Conservation (phyloP, 37 sponge, comb jelly and placozoan genomes). For the Oscarella lobularis region DNA sequence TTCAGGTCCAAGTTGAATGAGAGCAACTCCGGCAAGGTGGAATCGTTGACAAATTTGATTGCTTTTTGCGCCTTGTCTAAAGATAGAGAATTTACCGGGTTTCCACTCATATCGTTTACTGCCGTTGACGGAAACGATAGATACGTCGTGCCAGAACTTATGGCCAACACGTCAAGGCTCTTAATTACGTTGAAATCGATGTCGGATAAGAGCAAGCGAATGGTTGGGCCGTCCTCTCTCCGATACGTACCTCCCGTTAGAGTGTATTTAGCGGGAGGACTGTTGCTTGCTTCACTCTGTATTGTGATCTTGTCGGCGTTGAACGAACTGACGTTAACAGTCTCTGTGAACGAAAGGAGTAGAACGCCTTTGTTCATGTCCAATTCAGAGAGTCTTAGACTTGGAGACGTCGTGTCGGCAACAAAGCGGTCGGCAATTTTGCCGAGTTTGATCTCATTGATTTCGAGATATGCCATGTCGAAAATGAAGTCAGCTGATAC, state of each 20-base stretch:
- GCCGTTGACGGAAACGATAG: conserved; percentile 23
- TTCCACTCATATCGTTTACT: conserved; percentile 71
- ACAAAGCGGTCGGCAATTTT: conserved; percentile 16
- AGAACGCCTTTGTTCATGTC: conserved; percentile 28
- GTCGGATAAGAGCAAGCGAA: conserved; percentile 23
- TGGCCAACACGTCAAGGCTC: conserved; percentile 20
- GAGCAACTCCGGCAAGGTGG: conserved; percentile 14
- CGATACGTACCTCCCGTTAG: conserved; percentile 31
- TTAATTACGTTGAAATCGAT: conserved; percentile 60
- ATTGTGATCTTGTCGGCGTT: conserved; percentile 31
- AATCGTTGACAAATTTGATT: conserved; percentile 15
- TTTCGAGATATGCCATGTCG: conserved; percentile 29
- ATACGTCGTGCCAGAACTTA: conserved; percentile 19
- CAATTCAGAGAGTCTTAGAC: conserved; percentile 13
- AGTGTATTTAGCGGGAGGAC: conserved; percentile 8
- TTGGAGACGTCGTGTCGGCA: conserved; percentile 20
- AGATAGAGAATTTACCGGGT: conserved; percentile 17
- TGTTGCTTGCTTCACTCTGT: conserved; percentile 17
- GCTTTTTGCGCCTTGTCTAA: conserved; percentile 51
- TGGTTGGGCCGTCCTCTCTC: conserved; percentile 20
- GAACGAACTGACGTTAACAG: conserved; percentile 43
- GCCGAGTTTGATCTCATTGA: background rate
- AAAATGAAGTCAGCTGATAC: conserved; percentile 27
- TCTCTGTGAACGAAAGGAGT: conserved; percentile 54
- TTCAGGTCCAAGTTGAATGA: conserved; percentile 61